These are phyloP conservation scores for Arnoldichthys spilopterus DNA, from an alignment of 2,797 vertebrate genomes.

Conservation along the genomic window DNA sequence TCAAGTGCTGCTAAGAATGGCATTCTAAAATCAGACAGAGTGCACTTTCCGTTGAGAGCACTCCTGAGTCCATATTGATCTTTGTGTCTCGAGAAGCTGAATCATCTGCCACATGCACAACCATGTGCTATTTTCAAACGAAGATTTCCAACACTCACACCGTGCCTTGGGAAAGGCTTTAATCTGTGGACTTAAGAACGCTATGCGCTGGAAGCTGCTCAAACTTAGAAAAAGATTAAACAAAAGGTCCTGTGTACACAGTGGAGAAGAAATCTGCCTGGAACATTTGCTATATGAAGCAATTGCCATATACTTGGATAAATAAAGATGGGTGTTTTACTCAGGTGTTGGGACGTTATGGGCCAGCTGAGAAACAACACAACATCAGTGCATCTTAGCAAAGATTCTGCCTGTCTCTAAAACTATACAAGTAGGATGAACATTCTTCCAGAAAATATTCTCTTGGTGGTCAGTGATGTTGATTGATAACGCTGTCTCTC, in stretches of 20 bases:
- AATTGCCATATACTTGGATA: not conserved
- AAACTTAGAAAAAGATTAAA: conserved; percentile 19
- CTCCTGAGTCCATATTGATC: conserved; percentile 36
- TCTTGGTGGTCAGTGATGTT: no score
- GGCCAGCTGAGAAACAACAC: no score
- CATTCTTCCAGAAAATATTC: no score
- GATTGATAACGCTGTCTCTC: no score
- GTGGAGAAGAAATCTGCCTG: not conserved
- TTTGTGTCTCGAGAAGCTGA: conserved; percentile 1
- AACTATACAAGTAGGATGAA: no score
- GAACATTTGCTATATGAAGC: not conserved
- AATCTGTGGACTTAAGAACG: conserved; percentile 19
- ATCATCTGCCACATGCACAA: not conserved
- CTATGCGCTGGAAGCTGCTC: not conserved
- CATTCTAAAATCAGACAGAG: conserved; percentile 18
- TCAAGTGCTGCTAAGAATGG: conserved; percentile 13
- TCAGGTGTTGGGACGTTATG: no score
- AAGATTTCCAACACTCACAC: not conserved
- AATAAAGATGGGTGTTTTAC: no score
- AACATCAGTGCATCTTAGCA: no score
- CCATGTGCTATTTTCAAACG: conserved; percentile 2
- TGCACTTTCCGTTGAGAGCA: not conserved
- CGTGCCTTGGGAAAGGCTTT: not conserved
- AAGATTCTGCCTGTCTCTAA: no score
- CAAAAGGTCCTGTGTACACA: conserved; percentile 9